Conservation (phyloP, 1,140 invertebrate genomes). For the Trichogramma pretiosum region DNA sequence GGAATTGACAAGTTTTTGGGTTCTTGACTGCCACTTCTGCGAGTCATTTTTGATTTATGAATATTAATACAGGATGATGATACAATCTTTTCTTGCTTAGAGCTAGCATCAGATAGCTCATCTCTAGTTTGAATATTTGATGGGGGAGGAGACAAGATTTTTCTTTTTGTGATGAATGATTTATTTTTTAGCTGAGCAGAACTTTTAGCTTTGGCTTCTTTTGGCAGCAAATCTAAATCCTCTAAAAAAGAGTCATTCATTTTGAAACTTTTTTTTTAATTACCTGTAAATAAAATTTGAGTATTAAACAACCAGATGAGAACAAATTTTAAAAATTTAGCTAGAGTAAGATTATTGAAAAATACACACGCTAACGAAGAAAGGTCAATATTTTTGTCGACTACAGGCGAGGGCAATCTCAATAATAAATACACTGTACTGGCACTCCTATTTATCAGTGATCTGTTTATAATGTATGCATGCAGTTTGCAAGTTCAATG, state of each 20-base stretch:
- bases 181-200: constrained; percentile 13
- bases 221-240: constrained; percentile 28
- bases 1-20: constrained; percentile 3
- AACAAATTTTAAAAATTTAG: too few relatives aligned
- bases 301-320: background rate
- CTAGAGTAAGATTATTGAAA: too few relatives aligned
- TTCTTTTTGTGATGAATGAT: constrained; percentile 24
- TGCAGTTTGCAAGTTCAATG: too few relatives aligned
- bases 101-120: background rate
- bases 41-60: constrained; percentile 4
- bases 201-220: constrained; percentile 13
- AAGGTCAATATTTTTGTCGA: too few relatives aligned
- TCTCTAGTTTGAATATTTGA: background rate
- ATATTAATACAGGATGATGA: constrained; percentile 6
- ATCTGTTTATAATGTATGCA: too few relatives aligned
- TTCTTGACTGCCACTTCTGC: constrained; percentile 10
- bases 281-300: background rate
- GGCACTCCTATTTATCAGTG: too few relatives aligned
- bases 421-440: too few relatives aligned
- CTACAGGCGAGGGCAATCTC: too few relatives aligned
- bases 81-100: constrained; percentile 15
- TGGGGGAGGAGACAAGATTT: background rate
- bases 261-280: constrained; percentile 7
- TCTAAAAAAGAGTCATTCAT: constrained; percentile 41
- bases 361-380: too few relatives aligned